A percentile compares a stretch with the other conserved stretches of the same genome.
Conservation (phyloP, 2,113 vertebrate species). For the Nycticorax nycticorax region DNA sequence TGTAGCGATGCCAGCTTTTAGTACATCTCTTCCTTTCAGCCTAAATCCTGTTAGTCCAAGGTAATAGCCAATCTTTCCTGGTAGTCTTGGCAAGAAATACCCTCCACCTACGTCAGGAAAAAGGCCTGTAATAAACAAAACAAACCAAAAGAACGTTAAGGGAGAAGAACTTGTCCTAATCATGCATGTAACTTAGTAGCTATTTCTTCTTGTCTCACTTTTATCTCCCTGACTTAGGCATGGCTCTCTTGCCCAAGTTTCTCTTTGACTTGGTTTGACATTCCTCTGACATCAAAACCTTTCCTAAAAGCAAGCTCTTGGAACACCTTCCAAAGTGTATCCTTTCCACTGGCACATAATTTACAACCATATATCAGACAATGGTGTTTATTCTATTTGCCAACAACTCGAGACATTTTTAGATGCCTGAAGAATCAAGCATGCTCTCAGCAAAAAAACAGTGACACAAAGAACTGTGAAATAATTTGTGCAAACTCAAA, state of each 20-base stretch:
- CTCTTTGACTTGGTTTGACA: neutral
- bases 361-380: neutral
- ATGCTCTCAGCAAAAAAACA: neutral
- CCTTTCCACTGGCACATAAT: neutral
- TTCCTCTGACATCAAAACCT: neutral
- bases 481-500: neutral
- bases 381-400: neutral
- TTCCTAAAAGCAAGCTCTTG: neutral
- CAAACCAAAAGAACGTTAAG: neutral
- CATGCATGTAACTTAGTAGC: neutral
- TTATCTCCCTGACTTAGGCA: neutral
- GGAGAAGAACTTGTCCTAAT: neutral
- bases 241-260: neutral
- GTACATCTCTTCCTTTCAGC: constrained; percentile 90
- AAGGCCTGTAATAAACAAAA: constrained; percentile 79
- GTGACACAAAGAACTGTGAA: neutral
- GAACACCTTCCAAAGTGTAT: neutral
- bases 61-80: constrained; percentile 87
- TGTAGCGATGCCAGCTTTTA: constrained; percentile 87
- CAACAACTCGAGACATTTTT: neutral
- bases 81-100: constrained; percentile 91
- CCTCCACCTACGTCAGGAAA: constrained; percentile 97
- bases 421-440: neutral
- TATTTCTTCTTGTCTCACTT: neutral
- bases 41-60: constrained; percentile 90